Conservation (phyloP, 2,888 invertebrate genomes). For the Meiosimyza platycephala region DNA sequence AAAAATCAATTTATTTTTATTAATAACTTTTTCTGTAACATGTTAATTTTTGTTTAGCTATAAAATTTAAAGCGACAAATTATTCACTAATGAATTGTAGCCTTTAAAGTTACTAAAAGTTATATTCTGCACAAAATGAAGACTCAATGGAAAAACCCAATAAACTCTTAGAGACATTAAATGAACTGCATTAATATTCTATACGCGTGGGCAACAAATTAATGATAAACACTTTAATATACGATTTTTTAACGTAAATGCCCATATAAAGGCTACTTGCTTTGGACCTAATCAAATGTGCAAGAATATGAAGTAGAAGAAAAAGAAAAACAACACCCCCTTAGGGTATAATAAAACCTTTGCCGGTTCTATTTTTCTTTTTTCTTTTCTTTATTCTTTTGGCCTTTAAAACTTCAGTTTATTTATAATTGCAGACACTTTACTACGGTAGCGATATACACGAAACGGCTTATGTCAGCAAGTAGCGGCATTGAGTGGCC, state of each 20-base stretch:
- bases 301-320: not conserved
- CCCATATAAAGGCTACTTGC: not conserved
- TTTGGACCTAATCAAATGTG: not conserved
- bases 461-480: constrained; percentile 14
- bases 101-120: too few relatives aligned
- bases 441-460: not conserved
- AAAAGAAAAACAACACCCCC: not conserved
- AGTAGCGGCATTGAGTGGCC: constrained; percentile 17
- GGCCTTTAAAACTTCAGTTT: constrained; percentile 1
- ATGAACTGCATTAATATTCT: constrained; percentile 18
- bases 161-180: not conserved
- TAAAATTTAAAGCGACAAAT: too few relatives aligned
- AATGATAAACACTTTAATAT: constrained; percentile 39
- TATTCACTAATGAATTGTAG: too few relatives aligned
- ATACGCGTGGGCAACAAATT: constrained; percentile 51
- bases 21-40: too few relatives aligned
- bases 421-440: constrained; percentile 20
- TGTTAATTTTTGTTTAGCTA: too few relatives aligned
- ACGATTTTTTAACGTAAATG: too few relatives aligned
- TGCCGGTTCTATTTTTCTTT: not conserved
- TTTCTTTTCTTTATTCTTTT: too few relatives aligned
- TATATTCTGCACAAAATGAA: too few relatives aligned
- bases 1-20: too few relatives aligned
- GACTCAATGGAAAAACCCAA: too few relatives aligned
- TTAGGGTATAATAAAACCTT: constrained; percentile 3